Evolutionary conservation across 1,140 invertebrate species (phyloP), one percentile per base, ranked within the genome.

Genomic region (Belonocnema kinseyi): DNA sequence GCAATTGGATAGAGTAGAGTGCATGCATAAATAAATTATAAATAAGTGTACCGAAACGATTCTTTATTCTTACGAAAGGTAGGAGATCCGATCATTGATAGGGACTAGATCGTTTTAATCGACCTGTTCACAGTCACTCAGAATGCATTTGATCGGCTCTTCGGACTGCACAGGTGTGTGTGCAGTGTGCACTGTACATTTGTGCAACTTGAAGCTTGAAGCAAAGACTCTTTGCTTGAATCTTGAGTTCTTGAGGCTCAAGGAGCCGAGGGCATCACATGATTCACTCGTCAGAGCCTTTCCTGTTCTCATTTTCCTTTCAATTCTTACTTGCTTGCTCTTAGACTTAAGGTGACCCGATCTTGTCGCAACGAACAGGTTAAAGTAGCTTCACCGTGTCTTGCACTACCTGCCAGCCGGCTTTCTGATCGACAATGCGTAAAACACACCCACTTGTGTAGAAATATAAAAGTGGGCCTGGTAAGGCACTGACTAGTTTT

Each of bases 301-400:
- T 66, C 33, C 61, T 66, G 33, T 66, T 46, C 33, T 17, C 26
- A 14, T 51, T 52, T 17, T n/a, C 40, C 61, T 70, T 40, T 26
- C 58, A 33, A 33, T 33, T 33, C 26, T 21, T 50, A 40, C 58
- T 46, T 75, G 73, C 53, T 56, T 46, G 40, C 40, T 46, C 26
- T 46, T 16, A 56, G 52, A 71, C 16, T 66, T 50, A 16, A 26
- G 58, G 71, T 79, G 77, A 81, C 77, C 80, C 71, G 80, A 82
- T 82, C 80, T 80, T 78, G 77, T 58, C 50, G 26, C 73, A 72
- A 53, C 72, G 78, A 82, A 82, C 80, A 80, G 81, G 79, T 80
- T 82, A 80, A 80, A 50, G 77, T 78, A 80, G 74, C 76, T 78
- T 70, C 73, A 72, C 50, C 50, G 12, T 16, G 33, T 46, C 70